Base-by-base conservation (phyloP, 2,113 vertebrate genomes). In the Setophaga kirtlandii region DNA sequence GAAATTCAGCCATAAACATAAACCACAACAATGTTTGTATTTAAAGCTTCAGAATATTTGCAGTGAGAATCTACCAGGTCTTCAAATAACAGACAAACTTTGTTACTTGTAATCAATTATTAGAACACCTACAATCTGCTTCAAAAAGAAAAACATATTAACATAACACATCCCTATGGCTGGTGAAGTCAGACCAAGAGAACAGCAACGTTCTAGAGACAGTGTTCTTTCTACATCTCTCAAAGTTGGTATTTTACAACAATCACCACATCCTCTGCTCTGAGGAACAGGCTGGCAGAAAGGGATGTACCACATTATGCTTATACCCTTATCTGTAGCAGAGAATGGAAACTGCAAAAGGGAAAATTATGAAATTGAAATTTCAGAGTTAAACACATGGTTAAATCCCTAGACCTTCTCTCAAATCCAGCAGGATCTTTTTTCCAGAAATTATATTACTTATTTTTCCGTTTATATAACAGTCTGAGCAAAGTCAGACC, bases 161-260 rank as follows among this genome's bases (percentile, higher is more conserved):
- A 19, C 17, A 2, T 20, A 90, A 35, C 9, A 19, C 4, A 64
- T 53, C 23, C 10, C 25, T 42, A 12, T 1, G 2, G 37, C 23
- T 53, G 15, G 10, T 44, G 13, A 84, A 87, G 24, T 46, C 16
- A 65, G 49, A 75, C 12, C 41, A 42, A 44, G 10, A 64, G 7
- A 81, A 7, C 0, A 70, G 22, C 16, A 22, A 35, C 24, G 33
- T 12, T 53, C 37, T 22, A 70, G 15, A 31, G 3, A 74, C 11
- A 56, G 7, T 0, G 1, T 3, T 47, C 27, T 52, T 60, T 46
- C 41, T n/a, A 2, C 2, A 25, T n/a, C 25, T 53, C 47, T 64
- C 12, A 13, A 11, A 27, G 42, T 11, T 16, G 39, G 0, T 21
- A 30, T 44, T 87, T 78, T 59, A 46, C 33, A 52, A 44, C 35